Conservation (phyloP, 2,888 invertebrate genomes). For the Scaeva pyrastri region DNA sequence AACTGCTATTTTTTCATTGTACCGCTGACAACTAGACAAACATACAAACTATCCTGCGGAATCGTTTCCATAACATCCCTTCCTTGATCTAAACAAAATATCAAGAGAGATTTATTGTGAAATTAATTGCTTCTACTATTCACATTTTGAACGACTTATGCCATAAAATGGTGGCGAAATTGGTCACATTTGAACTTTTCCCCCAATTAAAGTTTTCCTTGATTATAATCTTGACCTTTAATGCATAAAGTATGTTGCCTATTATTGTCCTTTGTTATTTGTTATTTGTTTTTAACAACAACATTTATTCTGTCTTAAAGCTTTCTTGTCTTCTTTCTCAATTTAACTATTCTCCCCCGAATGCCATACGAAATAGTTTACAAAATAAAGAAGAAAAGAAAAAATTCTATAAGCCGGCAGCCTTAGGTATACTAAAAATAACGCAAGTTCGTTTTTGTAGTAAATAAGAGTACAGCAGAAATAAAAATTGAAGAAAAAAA, state of each 20-base stretch:
- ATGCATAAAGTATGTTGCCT: not conserved
- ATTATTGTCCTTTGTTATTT: conserved; percentile 6
- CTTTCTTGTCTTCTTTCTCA: not conserved
- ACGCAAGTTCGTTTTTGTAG: conserved; percentile 8
- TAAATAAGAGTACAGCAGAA: not conserved
- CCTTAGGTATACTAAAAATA: conserved; percentile 21
- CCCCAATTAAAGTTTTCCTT: not conserved
- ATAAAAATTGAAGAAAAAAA: not conserved
- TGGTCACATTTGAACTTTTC: no score
- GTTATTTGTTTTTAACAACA: not conserved
- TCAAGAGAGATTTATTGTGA: no score
- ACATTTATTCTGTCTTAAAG: not conserved
- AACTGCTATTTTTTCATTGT: no score
- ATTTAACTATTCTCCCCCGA: not conserved
- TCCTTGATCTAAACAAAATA: no score
- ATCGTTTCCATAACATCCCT: no score
- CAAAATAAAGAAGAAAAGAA: not conserved
- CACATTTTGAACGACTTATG: no score
- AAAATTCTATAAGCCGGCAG: not conserved
- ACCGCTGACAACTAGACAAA: no score
- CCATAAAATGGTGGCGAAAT: no score
- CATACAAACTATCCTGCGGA: no score
- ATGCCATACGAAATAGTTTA: not conserved
- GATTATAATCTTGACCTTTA: conserved; percentile 8
- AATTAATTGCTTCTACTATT: no score